These are phyloP conservation scores for Galendromus occidentalis DNA, from an alignment of 1,140 invertebrate species.

Conservation along the genomic window DNA sequence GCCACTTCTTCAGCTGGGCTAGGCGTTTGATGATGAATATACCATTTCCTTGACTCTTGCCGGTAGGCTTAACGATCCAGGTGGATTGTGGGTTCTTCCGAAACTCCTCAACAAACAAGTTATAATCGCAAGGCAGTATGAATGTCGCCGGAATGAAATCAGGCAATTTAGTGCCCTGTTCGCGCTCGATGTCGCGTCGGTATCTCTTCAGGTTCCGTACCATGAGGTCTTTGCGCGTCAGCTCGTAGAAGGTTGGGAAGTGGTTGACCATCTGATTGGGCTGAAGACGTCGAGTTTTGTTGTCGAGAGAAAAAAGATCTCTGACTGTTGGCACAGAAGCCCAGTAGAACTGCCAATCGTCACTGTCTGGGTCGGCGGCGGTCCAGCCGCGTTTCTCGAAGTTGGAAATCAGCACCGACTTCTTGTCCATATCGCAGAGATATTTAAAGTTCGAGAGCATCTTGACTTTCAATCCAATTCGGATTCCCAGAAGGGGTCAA, in stretches of 20 bases:
- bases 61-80: constrained; percentile 95
- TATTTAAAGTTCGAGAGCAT: constrained; percentile 31
- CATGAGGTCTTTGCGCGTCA: constrained; percentile 45
- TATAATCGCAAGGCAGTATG: constrained; percentile 77
- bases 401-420: constrained; percentile 72
- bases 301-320: constrained; percentile 35
- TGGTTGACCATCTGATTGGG: constrained; percentile 48
- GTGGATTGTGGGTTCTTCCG: constrained; percentile 62
- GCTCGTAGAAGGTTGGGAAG: constrained; percentile 37
- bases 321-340: constrained; percentile 69
- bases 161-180: constrained; percentile 54
- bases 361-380: constrained; percentile 58
- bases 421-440: constrained; percentile 76
- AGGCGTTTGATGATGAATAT: constrained; percentile 35
- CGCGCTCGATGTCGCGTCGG: constrained; percentile 67
- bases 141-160: constrained; percentile 85
- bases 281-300: constrained; percentile 15
- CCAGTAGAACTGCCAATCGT: constrained; percentile 30
- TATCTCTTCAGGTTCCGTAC: constrained; percentile 91
- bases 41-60: constrained; percentile 44
- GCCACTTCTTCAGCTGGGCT: constrained; percentile 36
- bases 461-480: too few species aligned
- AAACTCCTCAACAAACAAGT: constrained; percentile 88
- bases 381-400: constrained; percentile 81
- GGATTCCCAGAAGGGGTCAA: too few species aligned